Conservation (phyloP, 2,797 vertebrate species). For the Parauchenoglanis punctatus region DNA sequence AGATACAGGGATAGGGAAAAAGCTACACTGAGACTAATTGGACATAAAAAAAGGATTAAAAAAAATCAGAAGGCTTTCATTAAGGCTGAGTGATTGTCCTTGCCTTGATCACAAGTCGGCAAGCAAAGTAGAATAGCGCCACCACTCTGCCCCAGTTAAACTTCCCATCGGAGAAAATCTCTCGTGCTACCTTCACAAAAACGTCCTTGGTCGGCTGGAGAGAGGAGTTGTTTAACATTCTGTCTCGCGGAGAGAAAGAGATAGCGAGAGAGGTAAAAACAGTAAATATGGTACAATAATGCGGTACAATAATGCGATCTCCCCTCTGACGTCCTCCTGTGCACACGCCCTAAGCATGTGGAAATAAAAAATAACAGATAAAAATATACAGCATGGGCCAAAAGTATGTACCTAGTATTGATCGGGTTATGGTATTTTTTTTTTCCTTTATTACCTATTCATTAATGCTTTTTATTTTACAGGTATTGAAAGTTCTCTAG, state of each 20-base stretch:
- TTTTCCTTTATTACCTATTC: too few relatives aligned
- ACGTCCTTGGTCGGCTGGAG: slow-evolving; percentile 80
- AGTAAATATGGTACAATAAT: background rate
- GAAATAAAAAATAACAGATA: background rate
- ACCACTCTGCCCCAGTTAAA: slow-evolving; percentile 96
- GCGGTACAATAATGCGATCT: background rate
- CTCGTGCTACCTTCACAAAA: slow-evolving; percentile 84
- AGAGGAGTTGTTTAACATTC: slow-evolving; percentile 84
- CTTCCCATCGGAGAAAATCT: slow-evolving; percentile 90
- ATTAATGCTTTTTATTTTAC: too few relatives aligned
- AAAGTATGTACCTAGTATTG: too few relatives aligned
- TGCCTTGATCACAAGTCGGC: slow-evolving; percentile 88
- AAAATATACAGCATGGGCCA: background rate
- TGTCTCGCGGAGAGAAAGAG: slow-evolving; percentile 57
- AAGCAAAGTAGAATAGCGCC: slow-evolving; percentile 92
- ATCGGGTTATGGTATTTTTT: too few relatives aligned
- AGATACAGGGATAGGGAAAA: background rate
- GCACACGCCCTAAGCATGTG: too few relatives aligned
- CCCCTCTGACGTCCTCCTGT: background rate
- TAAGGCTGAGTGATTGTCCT: slow-evolving; percentile 30
- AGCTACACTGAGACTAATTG: background rate
- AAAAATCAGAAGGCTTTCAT: background rate
- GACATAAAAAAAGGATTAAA: background rate
- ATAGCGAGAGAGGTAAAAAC: background rate
- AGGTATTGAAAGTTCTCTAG: too few relatives aligned